Percentiles rank a stretch among this genome's conserved stretches.
These are phyloP conservation scores for Torymus aiolomorphi DNA, from an alignment of 2,888 invertebrate genomes.

Conservation along the genomic window DNA sequence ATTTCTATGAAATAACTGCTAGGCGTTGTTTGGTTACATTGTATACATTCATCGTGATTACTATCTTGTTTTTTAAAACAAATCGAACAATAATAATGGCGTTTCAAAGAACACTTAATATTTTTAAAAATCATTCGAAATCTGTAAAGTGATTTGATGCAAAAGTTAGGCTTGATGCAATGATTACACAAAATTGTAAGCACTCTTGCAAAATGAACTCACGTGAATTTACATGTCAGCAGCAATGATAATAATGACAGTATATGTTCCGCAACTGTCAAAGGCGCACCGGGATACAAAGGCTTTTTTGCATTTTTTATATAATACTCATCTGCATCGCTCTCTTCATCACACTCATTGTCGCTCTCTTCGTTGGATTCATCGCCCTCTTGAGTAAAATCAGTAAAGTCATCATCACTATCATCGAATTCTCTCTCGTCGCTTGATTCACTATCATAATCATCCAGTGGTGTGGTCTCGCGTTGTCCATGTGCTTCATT, in stretches of 20 bases:
- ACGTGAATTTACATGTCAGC: too few species aligned
- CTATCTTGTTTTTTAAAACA: conserved; percentile 2
- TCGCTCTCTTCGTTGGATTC: neutral
- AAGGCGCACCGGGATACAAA: too few species aligned
- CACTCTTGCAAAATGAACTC: neutral
- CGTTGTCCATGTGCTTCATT: too few species aligned
- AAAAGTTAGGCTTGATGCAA: conserved; percentile 16
- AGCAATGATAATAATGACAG: too few species aligned
- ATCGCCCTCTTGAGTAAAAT: neutral
- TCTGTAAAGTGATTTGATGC: conserved; percentile 17
- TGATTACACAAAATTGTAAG: neutral
- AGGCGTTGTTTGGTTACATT: conserved; percentile 6
- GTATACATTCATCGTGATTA: neutral
- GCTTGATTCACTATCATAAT: neutral
- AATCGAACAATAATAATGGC: conserved; percentile 21
- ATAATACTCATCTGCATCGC: neutral
- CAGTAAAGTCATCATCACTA: neutral
- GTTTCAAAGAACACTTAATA: conserved; percentile 10
- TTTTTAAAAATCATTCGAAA: conserved; percentile 17
- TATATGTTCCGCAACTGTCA: too few species aligned
- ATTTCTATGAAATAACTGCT: conserved; percentile 24
- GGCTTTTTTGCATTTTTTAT: too few species aligned
- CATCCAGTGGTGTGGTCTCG: neutral
- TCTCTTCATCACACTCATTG: neutral
- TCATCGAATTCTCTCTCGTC: neutral